phyloP scores from a whole-genome alignment of 2,113 vertebrate genomes.

The Actenoides lindsayi region DNA sequence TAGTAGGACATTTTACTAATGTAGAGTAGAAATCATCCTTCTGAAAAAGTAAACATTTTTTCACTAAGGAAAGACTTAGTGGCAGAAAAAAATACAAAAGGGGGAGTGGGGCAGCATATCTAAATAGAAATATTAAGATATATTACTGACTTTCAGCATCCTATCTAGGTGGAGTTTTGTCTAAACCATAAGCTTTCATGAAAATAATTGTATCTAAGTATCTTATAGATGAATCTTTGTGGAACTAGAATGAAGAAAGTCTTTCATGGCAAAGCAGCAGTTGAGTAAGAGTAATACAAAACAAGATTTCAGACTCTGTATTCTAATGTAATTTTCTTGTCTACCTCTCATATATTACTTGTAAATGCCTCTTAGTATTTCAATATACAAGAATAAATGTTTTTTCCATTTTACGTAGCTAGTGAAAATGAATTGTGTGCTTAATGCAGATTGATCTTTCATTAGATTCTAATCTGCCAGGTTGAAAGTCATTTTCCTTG shows the following conservation, averaged over 20 bases:
- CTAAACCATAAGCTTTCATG: background rate
- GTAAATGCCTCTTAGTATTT: background rate
- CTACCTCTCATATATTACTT: background rate
- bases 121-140: background rate
- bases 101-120: background rate
- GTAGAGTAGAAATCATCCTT: background rate
- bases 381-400: background rate
- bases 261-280: background rate
- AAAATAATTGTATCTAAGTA: background rate
- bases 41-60: background rate
- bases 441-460: background rate
- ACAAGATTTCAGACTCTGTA: background rate
- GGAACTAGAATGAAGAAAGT: background rate
- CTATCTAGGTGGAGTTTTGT: background rate
- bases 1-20: background rate
- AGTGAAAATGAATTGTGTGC: background rate
- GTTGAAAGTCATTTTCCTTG: background rate
- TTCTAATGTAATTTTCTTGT: background rate
- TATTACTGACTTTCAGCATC: background rate
- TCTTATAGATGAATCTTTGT: background rate
- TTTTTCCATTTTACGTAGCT: background rate
- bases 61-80: background rate
- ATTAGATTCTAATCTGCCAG: background rate
- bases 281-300: background rate
- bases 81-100: background rate